These are phyloP conservation scores for Muscicapa adusta DNA, from an alignment of 2,113 vertebrate genomes.

Conservation along the genomic window DNA sequence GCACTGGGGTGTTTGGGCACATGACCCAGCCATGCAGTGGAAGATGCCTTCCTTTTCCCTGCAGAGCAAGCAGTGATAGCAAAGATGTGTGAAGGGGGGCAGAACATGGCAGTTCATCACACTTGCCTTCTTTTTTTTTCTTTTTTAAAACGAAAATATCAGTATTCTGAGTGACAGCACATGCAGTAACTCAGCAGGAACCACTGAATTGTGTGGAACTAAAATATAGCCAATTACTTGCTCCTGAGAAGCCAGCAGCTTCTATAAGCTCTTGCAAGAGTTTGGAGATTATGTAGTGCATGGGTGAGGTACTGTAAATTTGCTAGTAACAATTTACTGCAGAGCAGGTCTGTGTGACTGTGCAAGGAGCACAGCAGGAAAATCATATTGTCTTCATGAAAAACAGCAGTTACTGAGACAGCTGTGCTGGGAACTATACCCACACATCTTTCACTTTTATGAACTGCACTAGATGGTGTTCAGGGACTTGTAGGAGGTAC, in stretches of 20 bases:
- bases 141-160: not conserved
- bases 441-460: not conserved
- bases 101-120: not conserved
- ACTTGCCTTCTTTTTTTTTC: not conserved
- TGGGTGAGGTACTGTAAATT: not conserved
- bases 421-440: not conserved
- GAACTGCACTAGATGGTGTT: not conserved
- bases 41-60: not conserved
- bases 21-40: not conserved
- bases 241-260: not conserved
- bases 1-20: not conserved
- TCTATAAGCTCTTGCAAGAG: not conserved
- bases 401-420: not conserved
- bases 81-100: not conserved
- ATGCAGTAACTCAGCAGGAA: not conserved
- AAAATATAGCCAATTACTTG: not conserved
- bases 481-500: not conserved
- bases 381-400: not conserved
- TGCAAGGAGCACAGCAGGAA: not conserved
- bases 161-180: not conserved
- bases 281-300: not conserved
- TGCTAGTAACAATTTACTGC: not conserved
- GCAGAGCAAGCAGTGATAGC: not conserved
- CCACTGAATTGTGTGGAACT: not conserved
- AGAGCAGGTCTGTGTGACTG: not conserved